phyloP scores from a whole-genome alignment of 2,888 invertebrate genomes.

The Amorpha juglandis region DNA sequence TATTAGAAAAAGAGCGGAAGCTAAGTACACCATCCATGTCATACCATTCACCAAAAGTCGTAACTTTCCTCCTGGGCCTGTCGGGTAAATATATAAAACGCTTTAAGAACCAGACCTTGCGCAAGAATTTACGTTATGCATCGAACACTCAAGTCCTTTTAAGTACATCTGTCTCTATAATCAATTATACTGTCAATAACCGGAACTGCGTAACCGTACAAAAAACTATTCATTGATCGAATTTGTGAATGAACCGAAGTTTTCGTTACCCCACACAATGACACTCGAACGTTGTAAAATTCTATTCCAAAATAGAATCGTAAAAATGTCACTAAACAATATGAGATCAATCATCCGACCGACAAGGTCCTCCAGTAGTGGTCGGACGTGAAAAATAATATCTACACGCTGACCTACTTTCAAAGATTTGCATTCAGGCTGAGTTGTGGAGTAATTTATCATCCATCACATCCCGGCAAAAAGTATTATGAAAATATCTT shows the following conservation, averaged over 20 bases:
- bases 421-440: constrained; percentile 79
- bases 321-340: constrained; percentile 74
- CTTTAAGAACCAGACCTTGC: background rate
- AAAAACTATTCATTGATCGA: constrained; percentile 34
- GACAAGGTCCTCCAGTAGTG: constrained; percentile 67
- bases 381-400: constrained; percentile 75
- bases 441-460: constrained; percentile 69
- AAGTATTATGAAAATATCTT: constrained; percentile 55
- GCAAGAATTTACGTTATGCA: constrained; percentile 33
- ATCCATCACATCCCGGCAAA: constrained; percentile 68
- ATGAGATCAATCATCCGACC: constrained; percentile 76
- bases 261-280: constrained; percentile 62
- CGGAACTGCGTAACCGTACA: constrained; percentile 46
- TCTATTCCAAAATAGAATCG: constrained; percentile 69
- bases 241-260: constrained; percentile 47
- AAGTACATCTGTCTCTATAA: constrained; percentile 48
- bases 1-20: too few species aligned
- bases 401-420: constrained; percentile 75
- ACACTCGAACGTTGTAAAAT: constrained; percentile 63
- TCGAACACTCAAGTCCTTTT: constrained; percentile 38
- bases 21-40: background rate
- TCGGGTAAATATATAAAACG: too few species aligned
- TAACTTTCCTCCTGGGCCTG: too few species aligned
- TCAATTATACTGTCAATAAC: constrained; percentile 69
- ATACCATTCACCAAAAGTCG: too few species aligned